Evolutionary conservation across 2,797 vertebrate genomes (phyloP).

Genomic region (Epinephelus coioides): DNA sequence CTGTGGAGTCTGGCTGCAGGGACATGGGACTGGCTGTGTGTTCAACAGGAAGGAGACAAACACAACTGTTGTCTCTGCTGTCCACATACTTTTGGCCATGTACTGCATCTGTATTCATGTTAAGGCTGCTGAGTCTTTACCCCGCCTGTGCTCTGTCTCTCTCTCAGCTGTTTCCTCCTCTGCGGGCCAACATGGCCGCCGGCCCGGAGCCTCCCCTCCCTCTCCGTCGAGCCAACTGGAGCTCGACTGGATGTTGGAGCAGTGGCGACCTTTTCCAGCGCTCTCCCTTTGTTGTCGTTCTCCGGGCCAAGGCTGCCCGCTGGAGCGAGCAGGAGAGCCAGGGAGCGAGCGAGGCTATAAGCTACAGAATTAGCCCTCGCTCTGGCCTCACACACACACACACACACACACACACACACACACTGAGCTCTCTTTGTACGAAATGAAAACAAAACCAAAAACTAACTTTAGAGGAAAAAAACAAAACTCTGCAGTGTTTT

Average conservation of each 20-base stretch:
- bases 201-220: conserved; percentile 63
- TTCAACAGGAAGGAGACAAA: too few relatives aligned
- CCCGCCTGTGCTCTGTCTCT: conserved; percentile 9
- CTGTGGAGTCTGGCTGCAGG: too few relatives aligned
- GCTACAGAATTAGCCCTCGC: conserved; percentile 46
- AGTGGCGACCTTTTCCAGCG: conserved; percentile 63
- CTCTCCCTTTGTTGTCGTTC: conserved; percentile 74
- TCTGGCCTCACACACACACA: conserved; percentile 19
- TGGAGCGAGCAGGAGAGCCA: conserved; percentile 51
- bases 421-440: conserved; percentile 4
- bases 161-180: conserved; percentile 60
- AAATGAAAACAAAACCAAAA: conserved; percentile 31
- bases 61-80: not conserved
- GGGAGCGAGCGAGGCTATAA: conserved; percentile 34
- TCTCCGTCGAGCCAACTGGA: conserved; percentile 69
- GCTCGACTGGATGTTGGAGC: conserved; percentile 58
- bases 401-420: conserved; percentile 14
- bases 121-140: conserved; percentile 5
- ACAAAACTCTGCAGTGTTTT: conserved; percentile 6
- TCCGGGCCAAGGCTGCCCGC: conserved; percentile 71
- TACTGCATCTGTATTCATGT: conserved; percentile 40
- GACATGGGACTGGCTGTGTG: too few relatives aligned
- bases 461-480: not conserved
- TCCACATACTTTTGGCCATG: conserved; percentile 13
- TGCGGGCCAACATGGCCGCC: conserved; percentile 68